Base-by-base conservation (phyloP, 2,888 invertebrate genomes). In the Ormyrus labotus region DNA sequence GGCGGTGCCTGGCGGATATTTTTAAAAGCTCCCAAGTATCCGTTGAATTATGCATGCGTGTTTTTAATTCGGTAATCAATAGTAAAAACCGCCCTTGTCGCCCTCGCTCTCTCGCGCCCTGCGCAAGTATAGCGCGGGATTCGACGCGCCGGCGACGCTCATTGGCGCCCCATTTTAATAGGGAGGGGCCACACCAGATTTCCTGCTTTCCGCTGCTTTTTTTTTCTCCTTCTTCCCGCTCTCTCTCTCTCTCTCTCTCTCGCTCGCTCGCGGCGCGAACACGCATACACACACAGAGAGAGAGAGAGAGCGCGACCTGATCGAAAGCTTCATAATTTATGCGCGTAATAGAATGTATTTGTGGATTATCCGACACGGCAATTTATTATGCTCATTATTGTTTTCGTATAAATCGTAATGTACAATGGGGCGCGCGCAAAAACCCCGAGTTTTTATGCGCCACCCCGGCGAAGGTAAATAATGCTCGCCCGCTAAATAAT, bases 31-130 rank as follows among this genome's bases (percentile, higher is more conserved):
- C 61, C 13, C 72, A 86, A 50, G 78, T 68, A 50, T 68, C 87
- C 86, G 85, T 85, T 86, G 88, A 89, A 89, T 89, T 89, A 89
- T 89, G 86, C 88, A 89, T 89, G 88, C 89, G 88, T 88, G 88
- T 89, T 89, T 89, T 89, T 89, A 89, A 88, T 89, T 88, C 88
- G 86, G 87, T 88, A 89, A 89, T 89, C 89, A 89, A 89, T 89
- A 89, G 89, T 88, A 88, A 89, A 89, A 89, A 89, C 86, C 87
- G 83, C 85, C 85, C 85, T 85, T 84, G 85, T 84, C 83, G 85
- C 87, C 85, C 83, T 74, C 82, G 74, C 78, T 73, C 67, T 67
- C 82, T 74, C 71, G 74, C n/a, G 80, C 50, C 60, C 9, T 34
- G 73, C 19, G 69, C 19, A 71, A 34, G 9, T 4, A 34, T 34